A percentile compares a stretch with the other conserved stretches of the same genome.
Evolutionary conservation across 37 sponge, comb jelly and placozoan genomes (phyloP).

Genomic region (Dysidea cf. avara): DNA sequence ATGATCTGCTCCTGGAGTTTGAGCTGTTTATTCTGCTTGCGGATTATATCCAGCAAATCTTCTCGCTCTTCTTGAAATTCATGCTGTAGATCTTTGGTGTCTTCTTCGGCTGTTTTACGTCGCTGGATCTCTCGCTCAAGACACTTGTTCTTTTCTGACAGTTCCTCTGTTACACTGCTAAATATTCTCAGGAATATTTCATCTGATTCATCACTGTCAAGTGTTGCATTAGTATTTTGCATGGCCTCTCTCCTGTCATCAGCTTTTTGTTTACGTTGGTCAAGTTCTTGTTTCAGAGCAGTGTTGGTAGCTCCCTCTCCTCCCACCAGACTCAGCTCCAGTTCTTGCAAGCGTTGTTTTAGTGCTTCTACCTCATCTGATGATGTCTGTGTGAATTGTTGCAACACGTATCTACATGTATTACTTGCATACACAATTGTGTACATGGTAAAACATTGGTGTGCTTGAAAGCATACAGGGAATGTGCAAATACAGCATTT

Average conservation of each 20-base stretch:
- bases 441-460: too few relatives aligned
- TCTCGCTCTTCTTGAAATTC: constrained; percentile 90
- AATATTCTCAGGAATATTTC: constrained; percentile 74
- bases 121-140: constrained; percentile 39
- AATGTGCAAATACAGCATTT: too few relatives aligned
- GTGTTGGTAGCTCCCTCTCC: constrained; percentile 71
- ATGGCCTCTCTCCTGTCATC: constrained; percentile 33
- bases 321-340: constrained; percentile 73
- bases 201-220: constrained; percentile 60
- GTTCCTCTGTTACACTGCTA: constrained; percentile 82
- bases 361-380: constrained; percentile 25
- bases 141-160: constrained; percentile 51
- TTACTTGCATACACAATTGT: too few relatives aligned
- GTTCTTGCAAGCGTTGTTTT: constrained; percentile 39
- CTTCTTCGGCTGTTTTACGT: constrained; percentile 67
- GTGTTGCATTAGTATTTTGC: background rate
- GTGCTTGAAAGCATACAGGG: too few relatives aligned
- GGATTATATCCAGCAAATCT: constrained; percentile 87
- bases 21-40: constrained; percentile 52
- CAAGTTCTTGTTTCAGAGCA: constrained; percentile 34
- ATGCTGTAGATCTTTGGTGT: constrained; percentile 76
- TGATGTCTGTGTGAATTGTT: background rate
- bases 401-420: background rate
- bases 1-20: constrained; percentile 80
- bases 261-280: constrained; percentile 39